These are phyloP conservation scores for Ramphastos sulfuratus DNA, from an alignment of 2,113 vertebrate species.

Conservation along the genomic window DNA sequence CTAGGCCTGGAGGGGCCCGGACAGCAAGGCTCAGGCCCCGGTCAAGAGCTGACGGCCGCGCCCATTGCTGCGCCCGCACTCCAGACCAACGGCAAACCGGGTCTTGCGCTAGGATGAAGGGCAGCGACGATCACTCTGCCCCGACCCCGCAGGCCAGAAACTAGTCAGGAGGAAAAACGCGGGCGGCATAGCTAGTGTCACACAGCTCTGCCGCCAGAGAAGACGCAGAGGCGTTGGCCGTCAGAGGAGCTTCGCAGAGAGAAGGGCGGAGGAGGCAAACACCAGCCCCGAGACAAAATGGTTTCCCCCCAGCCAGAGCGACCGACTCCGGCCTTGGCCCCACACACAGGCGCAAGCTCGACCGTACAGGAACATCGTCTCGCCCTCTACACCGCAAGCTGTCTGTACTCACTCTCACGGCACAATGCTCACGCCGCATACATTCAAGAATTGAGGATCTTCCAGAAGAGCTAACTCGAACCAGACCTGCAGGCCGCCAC, in stretches of 20 bases:
- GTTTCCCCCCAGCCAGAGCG: not conserved
- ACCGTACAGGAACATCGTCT: not conserved
- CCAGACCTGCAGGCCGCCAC: accelerated
- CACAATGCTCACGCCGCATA: not conserved
- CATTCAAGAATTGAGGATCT: not conserved
- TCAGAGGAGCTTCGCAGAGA: accelerated
- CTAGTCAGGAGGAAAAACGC: accelerated
- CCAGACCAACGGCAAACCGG: not conserved
- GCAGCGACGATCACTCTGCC: not conserved
- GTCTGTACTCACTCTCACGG: not conserved
- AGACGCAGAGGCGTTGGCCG: no score
- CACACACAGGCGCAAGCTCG: not conserved
- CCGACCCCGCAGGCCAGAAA: no score
- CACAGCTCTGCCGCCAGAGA: no score
- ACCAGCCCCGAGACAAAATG: constrained; percentile 11
- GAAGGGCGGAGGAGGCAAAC: not conserved
- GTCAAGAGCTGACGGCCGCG: not conserved
- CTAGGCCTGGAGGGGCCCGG: not conserved
- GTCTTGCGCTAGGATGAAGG: not conserved
- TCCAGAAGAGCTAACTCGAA: accelerated
- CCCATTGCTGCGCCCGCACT: not conserved
- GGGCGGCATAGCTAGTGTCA: accelerated
- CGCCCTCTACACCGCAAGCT: no score
- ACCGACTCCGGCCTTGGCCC: not conserved
- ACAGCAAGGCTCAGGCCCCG: not conserved